These are phyloP conservation scores for Odontesthes bonariensis DNA, from an alignment of 2,113 vertebrate species.

Conservation along the genomic window DNA sequence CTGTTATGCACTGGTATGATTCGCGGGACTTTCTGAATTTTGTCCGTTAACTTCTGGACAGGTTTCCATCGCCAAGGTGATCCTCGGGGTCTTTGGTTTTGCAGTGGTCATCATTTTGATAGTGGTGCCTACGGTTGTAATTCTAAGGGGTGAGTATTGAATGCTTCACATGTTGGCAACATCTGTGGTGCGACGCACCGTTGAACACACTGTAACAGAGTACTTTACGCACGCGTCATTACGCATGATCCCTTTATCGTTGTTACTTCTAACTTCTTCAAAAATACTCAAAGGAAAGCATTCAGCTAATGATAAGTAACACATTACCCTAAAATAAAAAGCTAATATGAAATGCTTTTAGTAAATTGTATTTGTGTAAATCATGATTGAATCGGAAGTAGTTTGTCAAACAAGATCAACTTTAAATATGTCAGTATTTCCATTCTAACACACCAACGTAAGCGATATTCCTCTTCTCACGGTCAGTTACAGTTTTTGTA, in stretches of 20 bases:
- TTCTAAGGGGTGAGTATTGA: constrained; percentile 72
- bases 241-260: constrained; percentile 25
- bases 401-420: too few species aligned
- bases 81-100: constrained; percentile 70
- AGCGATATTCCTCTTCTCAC: too few species aligned
- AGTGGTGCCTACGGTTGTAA: constrained; percentile 78
- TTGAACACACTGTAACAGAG: too few species aligned
- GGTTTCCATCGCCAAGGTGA: constrained; percentile 73
- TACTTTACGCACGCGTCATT: constrained; percentile 54
- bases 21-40: background rate
- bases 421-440: too few species aligned
- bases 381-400: too few species aligned
- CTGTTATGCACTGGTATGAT: background rate
- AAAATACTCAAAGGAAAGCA: background rate
- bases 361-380: too few species aligned
- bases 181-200: background rate
- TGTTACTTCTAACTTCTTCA: background rate
- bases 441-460: too few species aligned
- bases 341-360: too few species aligned
- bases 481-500: too few species aligned
- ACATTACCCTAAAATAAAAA: background rate
- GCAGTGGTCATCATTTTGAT: constrained; percentile 75
- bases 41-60: constrained; percentile 30
- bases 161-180: background rate
- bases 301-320: background rate